phyloP scores from a whole-genome alignment of 1,140 invertebrate genomes.

The Ctenoplectra terminalis region DNA sequence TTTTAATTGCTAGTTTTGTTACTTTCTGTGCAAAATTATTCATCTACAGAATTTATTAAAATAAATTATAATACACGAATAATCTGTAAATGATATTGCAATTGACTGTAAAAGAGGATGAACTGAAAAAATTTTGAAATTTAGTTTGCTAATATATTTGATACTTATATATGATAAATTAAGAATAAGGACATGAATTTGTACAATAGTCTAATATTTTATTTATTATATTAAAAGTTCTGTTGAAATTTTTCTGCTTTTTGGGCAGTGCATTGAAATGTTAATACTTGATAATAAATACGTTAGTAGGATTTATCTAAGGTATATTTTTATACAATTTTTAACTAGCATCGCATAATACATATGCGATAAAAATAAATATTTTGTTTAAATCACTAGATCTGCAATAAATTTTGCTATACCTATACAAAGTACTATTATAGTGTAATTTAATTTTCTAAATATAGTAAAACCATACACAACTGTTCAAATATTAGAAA shows the following conservation, averaged over 20 bases:
- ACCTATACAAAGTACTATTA: not conserved
- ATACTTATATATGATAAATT: no score
- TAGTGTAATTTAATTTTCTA: not conserved
- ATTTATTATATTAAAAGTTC: constrained; percentile 11
- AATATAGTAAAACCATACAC: not conserved
- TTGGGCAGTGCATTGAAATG: constrained; percentile 22
- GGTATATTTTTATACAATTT: constrained; percentile 10
- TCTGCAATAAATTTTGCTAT: not conserved
- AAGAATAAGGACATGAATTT: not conserved
- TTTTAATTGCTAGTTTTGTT: not conserved
- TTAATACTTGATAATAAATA: not conserved
- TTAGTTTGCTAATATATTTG: no score
- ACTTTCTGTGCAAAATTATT: not conserved
- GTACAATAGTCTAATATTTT: constrained; percentile 8
- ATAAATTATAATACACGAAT: not conserved
- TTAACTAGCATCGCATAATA: not conserved
- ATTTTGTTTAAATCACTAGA: constrained; percentile 8
- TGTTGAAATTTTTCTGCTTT: constrained; percentile 11
- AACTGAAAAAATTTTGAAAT: no score
- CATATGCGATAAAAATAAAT: constrained; percentile 5
- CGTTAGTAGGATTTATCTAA: not conserved
- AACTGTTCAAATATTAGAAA: not conserved
- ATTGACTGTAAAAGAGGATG: not conserved
- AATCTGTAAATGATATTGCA: not conserved
- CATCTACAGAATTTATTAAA: not conserved